phyloP scores from a whole-genome alignment of 2,797 vertebrate species.

The Coracias cyanogaster region DNA sequence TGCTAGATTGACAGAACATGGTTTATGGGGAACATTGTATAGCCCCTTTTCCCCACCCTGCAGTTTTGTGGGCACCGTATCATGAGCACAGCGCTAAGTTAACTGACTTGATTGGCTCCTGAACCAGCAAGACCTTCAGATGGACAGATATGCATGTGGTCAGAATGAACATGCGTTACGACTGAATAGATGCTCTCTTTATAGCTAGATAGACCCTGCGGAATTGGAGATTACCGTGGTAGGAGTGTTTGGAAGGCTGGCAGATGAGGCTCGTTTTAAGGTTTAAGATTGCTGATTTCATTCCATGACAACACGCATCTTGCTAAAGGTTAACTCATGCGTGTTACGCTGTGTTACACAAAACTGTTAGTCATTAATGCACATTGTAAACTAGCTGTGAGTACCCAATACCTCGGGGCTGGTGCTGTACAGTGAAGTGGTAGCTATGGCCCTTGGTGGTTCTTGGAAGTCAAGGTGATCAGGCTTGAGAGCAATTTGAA shows the following conservation, averaged over 20 bases:
- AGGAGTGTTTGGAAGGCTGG: background rate
- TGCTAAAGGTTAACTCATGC: background rate
- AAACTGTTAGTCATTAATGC: background rate
- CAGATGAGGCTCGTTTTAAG: background rate
- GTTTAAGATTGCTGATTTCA: background rate
- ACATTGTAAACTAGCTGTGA: background rate
- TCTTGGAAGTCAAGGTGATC: background rate
- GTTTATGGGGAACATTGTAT: background rate
- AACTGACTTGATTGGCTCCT: background rate
- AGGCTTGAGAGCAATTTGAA: background rate
- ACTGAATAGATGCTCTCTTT: background rate
- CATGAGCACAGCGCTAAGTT: background rate
- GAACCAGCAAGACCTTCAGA: background rate
- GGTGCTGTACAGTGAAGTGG: background rate
- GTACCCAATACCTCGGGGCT: accelerated
- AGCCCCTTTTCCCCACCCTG: background rate
- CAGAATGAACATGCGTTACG: background rate
- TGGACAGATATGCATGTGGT: background rate
- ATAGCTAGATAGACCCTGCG: background rate
- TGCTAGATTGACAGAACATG: background rate
- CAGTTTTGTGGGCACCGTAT: background rate
- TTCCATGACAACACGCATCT: background rate
- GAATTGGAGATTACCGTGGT: background rate
- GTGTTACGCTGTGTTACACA: background rate
- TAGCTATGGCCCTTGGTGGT: background rate